phyloP scores from a whole-genome alignment of 2,888 invertebrate genomes.

The Julus scanicus region DNA sequence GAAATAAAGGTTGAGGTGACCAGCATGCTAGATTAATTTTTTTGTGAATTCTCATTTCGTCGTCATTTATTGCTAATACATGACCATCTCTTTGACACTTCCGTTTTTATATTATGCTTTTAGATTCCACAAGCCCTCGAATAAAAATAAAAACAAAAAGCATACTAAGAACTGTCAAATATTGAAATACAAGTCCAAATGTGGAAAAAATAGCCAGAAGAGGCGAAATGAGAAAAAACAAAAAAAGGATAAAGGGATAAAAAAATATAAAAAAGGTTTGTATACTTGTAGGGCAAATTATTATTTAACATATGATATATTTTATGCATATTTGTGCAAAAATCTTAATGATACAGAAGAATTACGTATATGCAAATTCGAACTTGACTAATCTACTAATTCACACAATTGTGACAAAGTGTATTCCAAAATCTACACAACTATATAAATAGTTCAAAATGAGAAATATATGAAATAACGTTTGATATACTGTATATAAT shows the following conservation, averaged over 20 bases:
- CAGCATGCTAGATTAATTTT: too few species aligned
- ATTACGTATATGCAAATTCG: too few species aligned
- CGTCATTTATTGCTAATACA: neutral
- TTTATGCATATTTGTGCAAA: too few species aligned
- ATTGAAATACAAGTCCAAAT: neutral
- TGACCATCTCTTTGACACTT: neutral
- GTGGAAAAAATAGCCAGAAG: neutral
- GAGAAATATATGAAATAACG: too few species aligned
- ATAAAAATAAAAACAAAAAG: neutral
- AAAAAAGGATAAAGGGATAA: neutral
- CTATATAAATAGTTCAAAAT: too few species aligned
- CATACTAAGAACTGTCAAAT: neutral
- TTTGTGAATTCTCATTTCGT: slow-evolving; percentile 15
- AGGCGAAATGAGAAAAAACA: neutral
- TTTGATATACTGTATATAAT: too few species aligned
- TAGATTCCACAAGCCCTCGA: neutral
- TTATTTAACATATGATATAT: neutral
- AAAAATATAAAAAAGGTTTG: neutral
- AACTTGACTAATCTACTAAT: too few species aligned
- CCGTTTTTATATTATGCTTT: neutral
- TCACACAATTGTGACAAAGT: too few species aligned
- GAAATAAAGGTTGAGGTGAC: neutral
- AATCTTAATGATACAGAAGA: too few species aligned
- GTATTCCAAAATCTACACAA: too few species aligned
- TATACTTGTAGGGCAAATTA: neutral